These are phyloP conservation scores for Lophotriccus pileatus DNA, from an alignment of 2,797 vertebrate species.

Conservation along the genomic window DNA sequence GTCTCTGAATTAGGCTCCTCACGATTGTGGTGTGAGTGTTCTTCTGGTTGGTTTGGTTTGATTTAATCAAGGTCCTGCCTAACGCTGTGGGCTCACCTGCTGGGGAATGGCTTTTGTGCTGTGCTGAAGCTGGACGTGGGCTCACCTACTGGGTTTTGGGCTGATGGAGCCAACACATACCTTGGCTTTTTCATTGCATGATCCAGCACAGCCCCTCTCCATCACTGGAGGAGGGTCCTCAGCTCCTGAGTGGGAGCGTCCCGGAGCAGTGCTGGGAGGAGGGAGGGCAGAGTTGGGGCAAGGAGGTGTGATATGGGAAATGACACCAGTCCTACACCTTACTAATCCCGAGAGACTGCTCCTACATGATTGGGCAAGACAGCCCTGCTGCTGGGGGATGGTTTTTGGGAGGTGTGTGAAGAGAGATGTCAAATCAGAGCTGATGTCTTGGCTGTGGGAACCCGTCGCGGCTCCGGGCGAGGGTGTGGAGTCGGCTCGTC, in stretches of 20 bases:
- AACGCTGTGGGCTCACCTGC: fast-evolving
- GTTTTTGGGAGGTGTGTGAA: background rate
- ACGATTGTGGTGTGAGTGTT: background rate
- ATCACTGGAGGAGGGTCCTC: fast-evolving
- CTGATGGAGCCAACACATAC: background rate
- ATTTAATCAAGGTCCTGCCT: background rate
- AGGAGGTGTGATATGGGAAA: background rate
- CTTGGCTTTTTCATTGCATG: fast-evolving
- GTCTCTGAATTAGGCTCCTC: background rate
- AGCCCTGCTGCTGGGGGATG: background rate
- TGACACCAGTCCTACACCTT: background rate
- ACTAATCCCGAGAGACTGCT: background rate
- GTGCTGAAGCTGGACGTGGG: background rate
- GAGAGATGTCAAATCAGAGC: background rate
- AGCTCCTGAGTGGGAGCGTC: background rate
- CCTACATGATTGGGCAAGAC: slow-evolving; percentile 15
- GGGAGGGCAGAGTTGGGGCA: background rate
- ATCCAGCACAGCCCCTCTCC: background rate
- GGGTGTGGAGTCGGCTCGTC: background rate
- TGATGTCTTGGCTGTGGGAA: background rate
- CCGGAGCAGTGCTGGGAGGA: background rate
- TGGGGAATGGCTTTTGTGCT: fast-evolving
- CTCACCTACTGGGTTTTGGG: background rate
- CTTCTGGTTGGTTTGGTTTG: background rate
- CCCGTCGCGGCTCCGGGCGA: background rate